Percentiles rank a stretch among this genome's conserved stretches.
Conservation (phyloP, 2,888 invertebrate species). For the Lasius platythorax region DNA sequence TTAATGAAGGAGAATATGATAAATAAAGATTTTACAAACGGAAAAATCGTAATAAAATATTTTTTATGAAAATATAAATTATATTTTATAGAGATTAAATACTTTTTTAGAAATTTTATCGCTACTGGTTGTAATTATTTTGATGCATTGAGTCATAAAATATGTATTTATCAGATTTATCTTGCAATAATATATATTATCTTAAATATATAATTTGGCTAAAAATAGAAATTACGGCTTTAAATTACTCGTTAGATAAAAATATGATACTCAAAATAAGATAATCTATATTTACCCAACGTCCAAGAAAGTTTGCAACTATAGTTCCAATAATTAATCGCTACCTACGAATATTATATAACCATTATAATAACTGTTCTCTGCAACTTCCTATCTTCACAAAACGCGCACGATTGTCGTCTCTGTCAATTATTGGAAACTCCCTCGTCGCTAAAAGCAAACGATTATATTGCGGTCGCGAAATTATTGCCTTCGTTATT, state of each 20-base stretch:
- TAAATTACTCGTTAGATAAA: neutral
- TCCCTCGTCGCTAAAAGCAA: slow-evolving; percentile 32
- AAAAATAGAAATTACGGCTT: neutral
- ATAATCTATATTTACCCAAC: neutral
- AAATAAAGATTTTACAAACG: slow-evolving; percentile 55
- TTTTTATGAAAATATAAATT: slow-evolving; percentile 57
- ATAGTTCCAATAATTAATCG: slow-evolving; percentile 16
- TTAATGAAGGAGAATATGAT: slow-evolving; percentile 63
- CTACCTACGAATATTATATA: neutral
- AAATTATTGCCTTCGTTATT: slow-evolving; percentile 53
- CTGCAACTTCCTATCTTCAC: slow-evolving; percentile 2
- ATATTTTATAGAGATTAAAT: slow-evolving; percentile 3
- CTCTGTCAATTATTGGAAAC: slow-evolving; percentile 46
- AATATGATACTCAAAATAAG: neutral
- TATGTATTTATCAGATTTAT: neutral
- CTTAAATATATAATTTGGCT: neutral
- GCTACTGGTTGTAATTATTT: neutral
- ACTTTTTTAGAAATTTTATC: neutral
- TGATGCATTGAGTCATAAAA: neutral
- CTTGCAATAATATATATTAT: neutral
- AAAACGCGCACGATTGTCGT: slow-evolving; percentile 15
- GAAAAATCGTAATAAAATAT: slow-evolving; percentile 54
- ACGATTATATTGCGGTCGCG: slow-evolving; percentile 28
- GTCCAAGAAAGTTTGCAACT: slow-evolving; percentile 1
- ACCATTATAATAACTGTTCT: slow-evolving; percentile 2